phyloP scores from a whole-genome alignment of 2,888 invertebrate species.

The Eupeodes latifasciatus region DNA sequence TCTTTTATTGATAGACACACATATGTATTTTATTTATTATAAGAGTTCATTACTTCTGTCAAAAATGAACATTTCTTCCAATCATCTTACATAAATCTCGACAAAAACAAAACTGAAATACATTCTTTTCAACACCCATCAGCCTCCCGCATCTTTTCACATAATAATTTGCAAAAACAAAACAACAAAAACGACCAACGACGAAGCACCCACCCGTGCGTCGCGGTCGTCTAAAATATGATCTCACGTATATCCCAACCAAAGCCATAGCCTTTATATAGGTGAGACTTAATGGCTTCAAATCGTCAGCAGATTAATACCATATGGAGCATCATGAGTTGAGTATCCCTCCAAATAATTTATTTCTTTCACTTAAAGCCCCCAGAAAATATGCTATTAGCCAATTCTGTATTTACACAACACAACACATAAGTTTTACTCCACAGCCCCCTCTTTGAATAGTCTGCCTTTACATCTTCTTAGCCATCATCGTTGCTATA shows the following conservation, averaged over 20 bases:
- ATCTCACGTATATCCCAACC: conserved; percentile 18
- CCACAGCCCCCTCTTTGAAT: background rate
- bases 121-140: conserved; percentile 3
- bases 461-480: background rate
- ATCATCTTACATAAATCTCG: background rate
- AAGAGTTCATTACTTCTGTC: conserved; percentile 3
- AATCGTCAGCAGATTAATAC: conserved; percentile 54
- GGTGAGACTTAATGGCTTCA: conserved; percentile 69
- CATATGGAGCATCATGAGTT: conserved; percentile 53
- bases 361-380: conserved; percentile 24
- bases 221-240: background rate
- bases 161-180: conserved; percentile 32
- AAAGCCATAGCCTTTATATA: conserved; percentile 33
- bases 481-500: conserved; percentile 61
- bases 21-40: background rate
- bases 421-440: background rate
- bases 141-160: background rate
- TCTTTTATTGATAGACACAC: background rate
- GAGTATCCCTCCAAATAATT: conserved; percentile 17
- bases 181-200: background rate
- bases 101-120: background rate
- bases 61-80: background rate
- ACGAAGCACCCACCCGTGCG: too few relatives aligned
- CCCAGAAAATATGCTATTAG: conserved; percentile 31
- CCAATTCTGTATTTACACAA: conserved; percentile 14